Evolutionary conservation across 1,140 invertebrate species (phyloP), one percentile per base, ranked within the genome.

Genomic region (Papilio polyxenes): DNA sequence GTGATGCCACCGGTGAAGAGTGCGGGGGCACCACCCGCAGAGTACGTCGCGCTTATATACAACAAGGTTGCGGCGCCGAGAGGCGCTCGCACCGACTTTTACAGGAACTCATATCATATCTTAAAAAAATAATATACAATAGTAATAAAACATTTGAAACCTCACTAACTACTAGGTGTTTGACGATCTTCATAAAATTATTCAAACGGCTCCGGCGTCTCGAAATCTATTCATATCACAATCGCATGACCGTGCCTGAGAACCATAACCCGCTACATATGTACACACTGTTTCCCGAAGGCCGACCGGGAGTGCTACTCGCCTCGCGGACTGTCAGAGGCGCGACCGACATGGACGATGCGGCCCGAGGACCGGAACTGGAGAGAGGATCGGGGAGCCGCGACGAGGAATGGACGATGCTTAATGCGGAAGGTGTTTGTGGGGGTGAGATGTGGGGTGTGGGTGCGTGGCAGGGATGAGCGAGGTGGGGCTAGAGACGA

Each of bases 401-500:
- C 95, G 96, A 89, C 95, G 93, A 83, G 95, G 95, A 15, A 56
- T 81, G 78, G 84, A 82, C 81, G 49, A 92, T 85, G 86, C 86
- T 83, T 83, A 85, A 87, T 53, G 89, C 85, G 69, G 72, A 79
- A 84, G 65, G 11, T 15, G 65, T 37, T 3, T 37, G 65, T 59
- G 65, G 11, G 77, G 82, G 48, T 44, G 4, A 7, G 40, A 44
- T 44, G 85, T 86, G 83, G 83, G 86, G 87, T 53, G 89, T 86
- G 72, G 72, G 82, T 85, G 74, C 87, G 88, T 88, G 84, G 92
- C 83, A 89, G 90, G 95, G 88, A 95, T 87, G 91, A 87, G 94
- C 91, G 92, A 95, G 94, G 77, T 91, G 95, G 95, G 95, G 96
- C 95, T 88, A 95, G 93, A 83, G 95, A 95, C 23, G 78, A 84